Conservation (phyloP, 2,888 invertebrate species). For the Doris montereyensis region DNA sequence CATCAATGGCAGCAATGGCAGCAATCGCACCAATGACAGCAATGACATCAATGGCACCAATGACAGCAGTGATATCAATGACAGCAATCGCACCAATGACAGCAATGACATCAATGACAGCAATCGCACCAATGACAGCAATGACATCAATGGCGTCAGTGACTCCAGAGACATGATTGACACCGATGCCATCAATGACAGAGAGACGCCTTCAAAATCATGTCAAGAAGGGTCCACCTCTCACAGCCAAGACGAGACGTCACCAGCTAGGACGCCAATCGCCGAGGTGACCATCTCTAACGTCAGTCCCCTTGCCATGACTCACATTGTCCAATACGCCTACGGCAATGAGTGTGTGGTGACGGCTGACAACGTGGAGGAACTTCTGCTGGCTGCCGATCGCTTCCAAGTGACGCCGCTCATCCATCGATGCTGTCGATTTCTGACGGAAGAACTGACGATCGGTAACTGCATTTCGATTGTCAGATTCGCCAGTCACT, state of each 20-base stretch:
- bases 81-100: neutral
- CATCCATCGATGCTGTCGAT: conserved; percentile 85
- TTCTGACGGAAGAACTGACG: conserved; percentile 80
- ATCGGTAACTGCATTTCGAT: conserved; percentile 74
- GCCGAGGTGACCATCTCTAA: conserved; percentile 76
- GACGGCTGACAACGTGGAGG: conserved; percentile 83
- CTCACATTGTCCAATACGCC: conserved; percentile 85
- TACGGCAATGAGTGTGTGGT: conserved; percentile 85
- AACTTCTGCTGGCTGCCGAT: conserved; percentile 83
- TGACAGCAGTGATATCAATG: neutral
- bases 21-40: neutral
- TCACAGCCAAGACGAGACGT: too few species aligned
- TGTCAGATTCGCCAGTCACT: conserved; percentile 80
- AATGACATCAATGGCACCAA: neutral
- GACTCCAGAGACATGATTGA: conserved; percentile 14
- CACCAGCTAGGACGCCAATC: too few species aligned
- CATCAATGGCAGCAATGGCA: too few species aligned
- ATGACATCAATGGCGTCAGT: conserved; percentile 77
- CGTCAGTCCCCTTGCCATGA: conserved; percentile 83
- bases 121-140: neutral
- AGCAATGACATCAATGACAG: neutral
- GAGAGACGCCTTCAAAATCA: too few species aligned
- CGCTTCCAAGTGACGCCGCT: conserved; percentile 88
- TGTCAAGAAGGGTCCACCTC: too few species aligned
- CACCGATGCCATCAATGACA: too few species aligned